phyloP scores from a whole-genome alignment of 2,113 vertebrate genomes.

The Nannospalax galili region DNA sequence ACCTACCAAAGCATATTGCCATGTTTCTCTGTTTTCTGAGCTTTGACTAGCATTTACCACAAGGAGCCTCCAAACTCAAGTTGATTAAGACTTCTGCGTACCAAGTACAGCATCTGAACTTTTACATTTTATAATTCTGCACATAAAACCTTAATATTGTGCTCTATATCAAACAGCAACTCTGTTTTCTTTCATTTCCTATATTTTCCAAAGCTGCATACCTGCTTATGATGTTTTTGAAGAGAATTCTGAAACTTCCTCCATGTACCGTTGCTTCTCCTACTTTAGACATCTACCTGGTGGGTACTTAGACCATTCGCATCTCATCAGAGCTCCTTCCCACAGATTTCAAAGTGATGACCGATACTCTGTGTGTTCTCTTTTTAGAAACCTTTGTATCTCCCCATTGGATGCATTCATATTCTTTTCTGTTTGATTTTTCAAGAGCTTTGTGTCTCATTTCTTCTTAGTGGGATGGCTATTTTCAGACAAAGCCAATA shows the following conservation, averaged over 20 bases:
- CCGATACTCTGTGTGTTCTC: slow-evolving; percentile 48
- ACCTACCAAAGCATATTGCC: background rate
- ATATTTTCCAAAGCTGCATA: slow-evolving; percentile 1
- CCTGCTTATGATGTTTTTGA: slow-evolving; percentile 60
- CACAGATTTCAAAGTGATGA: slow-evolving; percentile 67
- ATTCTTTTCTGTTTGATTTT: slow-evolving; percentile 41
- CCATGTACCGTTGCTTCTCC: slow-evolving; percentile 8
- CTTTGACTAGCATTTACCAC: background rate
- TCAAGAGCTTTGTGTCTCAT: slow-evolving; percentile 48
- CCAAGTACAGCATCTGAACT: background rate
- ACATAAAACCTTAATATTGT: slow-evolving; percentile 20
- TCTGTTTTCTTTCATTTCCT: slow-evolving; percentile 58
- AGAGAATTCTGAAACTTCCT: slow-evolving; percentile 58
- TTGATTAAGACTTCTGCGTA: background rate
- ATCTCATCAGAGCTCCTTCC: slow-evolving; percentile 66
- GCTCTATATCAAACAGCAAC: slow-evolving; percentile 45
- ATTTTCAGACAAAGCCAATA: slow-evolving; percentile 59
- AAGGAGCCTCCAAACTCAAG: background rate
- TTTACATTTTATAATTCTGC: slow-evolving; percentile 48
- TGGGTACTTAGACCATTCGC: slow-evolving; percentile 16
- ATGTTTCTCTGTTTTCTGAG: background rate
- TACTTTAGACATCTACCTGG: slow-evolving; percentile 53
- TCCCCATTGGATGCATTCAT: slow-evolving; percentile 29
- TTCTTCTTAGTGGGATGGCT: slow-evolving; percentile 28
- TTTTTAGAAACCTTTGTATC: slow-evolving; percentile 78